Percentiles rank a stretch among this genome's conserved stretches.
phyloP scores from a whole-genome alignment of 2,797 vertebrate genomes.

The Chelidonichthys spinosus region DNA sequence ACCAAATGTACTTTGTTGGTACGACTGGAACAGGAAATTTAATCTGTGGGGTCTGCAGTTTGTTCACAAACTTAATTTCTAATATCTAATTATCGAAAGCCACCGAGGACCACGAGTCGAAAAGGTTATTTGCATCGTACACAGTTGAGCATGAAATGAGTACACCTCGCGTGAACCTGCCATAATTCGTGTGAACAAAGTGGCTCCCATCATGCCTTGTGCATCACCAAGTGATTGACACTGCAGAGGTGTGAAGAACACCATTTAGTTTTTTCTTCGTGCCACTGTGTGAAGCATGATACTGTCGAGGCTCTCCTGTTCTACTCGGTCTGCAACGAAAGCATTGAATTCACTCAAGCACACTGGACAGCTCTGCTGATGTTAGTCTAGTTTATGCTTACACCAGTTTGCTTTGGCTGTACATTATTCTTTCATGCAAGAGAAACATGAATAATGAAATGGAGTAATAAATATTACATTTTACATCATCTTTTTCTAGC shows the following conservation, averaged over 20 bases:
- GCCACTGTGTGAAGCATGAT: slow-evolving; percentile 10
- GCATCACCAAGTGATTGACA: slow-evolving; percentile 44
- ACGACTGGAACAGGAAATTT: not conserved
- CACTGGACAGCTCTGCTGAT: slow-evolving; percentile 7
- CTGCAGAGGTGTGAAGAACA: slow-evolving; percentile 49
- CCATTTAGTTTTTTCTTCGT: slow-evolving; percentile 31
- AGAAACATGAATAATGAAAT: slow-evolving; percentile 28
- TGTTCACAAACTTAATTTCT: slow-evolving; percentile 10
- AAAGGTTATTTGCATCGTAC: slow-evolving; percentile 37
- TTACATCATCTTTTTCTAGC: not conserved
- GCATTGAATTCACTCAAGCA: slow-evolving; percentile 3
- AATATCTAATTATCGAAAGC: slow-evolving; percentile 18
- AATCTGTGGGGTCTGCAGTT: not conserved
- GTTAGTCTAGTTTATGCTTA: not conserved
- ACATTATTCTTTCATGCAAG: slow-evolving; percentile 1
- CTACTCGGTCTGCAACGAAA: slow-evolving; percentile 12
- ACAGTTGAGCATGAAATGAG: slow-evolving; percentile 34
- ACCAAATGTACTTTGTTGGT: not conserved
- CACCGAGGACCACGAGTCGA: slow-evolving; percentile 2
- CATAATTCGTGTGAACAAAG: slow-evolving; percentile 43
- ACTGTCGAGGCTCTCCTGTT: slow-evolving; percentile 4
- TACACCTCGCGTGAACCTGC: slow-evolving; percentile 30
- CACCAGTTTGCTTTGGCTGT: not conserved
- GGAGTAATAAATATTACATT: slow-evolving; percentile 13
- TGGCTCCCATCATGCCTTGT: slow-evolving; percentile 7